Evolutionary conservation across 2,113 vertebrate genomes (phyloP).

Genomic region (Antechinus flavipes): DNA sequence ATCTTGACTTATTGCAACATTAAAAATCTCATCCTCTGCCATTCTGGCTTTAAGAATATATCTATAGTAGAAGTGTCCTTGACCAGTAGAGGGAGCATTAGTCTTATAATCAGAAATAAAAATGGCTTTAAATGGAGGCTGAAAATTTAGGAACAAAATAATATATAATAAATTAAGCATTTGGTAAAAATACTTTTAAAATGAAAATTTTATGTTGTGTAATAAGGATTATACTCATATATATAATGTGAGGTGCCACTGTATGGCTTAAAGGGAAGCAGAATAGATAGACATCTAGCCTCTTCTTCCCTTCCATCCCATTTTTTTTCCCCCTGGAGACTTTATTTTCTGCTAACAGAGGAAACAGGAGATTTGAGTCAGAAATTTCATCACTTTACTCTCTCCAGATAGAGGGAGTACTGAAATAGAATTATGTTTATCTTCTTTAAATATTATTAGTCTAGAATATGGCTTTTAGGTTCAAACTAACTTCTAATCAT

Average conservation of each 20-base stretch:
- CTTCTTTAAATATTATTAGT: background rate
- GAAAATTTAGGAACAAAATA: background rate
- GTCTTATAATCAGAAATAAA: conserved; percentile 27
- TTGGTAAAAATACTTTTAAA: conserved; percentile 27
- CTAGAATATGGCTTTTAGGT: background rate
- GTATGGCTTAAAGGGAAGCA: background rate
- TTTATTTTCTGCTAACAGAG: background rate
- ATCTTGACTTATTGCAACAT: conserved; percentile 14
- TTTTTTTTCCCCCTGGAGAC: background rate
- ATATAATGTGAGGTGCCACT: background rate
- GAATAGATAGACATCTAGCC: background rate
- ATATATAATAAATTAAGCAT: conserved; percentile 35
- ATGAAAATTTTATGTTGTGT: conserved; percentile 33
- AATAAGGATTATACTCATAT: background rate
- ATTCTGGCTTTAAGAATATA: background rate
- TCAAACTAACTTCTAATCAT: background rate
- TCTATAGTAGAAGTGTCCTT: conserved; percentile 23
- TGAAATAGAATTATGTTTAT: background rate
- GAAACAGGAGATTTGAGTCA: background rate
- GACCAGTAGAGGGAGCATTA: conserved; percentile 59
- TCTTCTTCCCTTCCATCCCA: background rate
- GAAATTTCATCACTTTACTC: background rate
- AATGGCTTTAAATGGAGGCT: conserved; percentile 19
- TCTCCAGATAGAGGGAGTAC: background rate
- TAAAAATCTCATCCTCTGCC: background rate